phyloP scores from a whole-genome alignment of 1,140 invertebrate species.

The Aphelenchoides avenae region DNA sequence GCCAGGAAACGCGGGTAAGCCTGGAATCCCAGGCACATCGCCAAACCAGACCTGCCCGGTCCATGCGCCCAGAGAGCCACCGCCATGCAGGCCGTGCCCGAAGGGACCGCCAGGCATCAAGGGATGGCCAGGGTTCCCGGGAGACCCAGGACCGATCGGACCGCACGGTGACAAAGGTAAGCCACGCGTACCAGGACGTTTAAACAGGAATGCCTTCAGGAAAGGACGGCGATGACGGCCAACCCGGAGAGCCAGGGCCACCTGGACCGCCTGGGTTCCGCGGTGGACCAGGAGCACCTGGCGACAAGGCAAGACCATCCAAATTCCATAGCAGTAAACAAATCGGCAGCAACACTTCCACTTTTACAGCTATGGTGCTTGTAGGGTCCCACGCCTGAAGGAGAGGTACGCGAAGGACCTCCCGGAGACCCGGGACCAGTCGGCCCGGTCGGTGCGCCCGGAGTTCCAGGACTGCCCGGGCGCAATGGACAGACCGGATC shows the following conservation, averaged over 20 bases:
- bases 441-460: constrained; percentile 56
- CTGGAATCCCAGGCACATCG: constrained; percentile 51
- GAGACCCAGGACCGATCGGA: constrained; percentile 51
- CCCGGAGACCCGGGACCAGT: constrained; percentile 53
- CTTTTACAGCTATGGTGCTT: not conserved
- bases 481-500: constrained; percentile 54
- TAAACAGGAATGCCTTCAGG: no score
- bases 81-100: constrained; percentile 56
- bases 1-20: constrained; percentile 50
- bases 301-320: constrained; percentile 57
- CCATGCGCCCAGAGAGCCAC: constrained; percentile 46
- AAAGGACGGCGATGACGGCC: constrained; percentile 49
- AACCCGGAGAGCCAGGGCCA: constrained; percentile 51
- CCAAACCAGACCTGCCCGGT: constrained; percentile 58
- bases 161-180: constrained; percentile 55
- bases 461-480: constrained; percentile 57
- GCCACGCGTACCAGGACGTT: constrained; percentile 44
- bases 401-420: constrained; percentile 55
- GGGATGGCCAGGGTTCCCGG: constrained; percentile 58
- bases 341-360: not conserved
- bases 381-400: no score
- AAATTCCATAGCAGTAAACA: constrained; percentile 10
- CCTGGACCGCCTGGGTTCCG: constrained; percentile 49
- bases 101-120: constrained; percentile 59
- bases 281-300: constrained; percentile 55